A percentile compares a stretch with the other conserved stretches of the same genome.
These are phyloP conservation scores for Pomatostomus ruficeps DNA, from an alignment of 2,113 vertebrate genomes.

Conservation along the genomic window DNA sequence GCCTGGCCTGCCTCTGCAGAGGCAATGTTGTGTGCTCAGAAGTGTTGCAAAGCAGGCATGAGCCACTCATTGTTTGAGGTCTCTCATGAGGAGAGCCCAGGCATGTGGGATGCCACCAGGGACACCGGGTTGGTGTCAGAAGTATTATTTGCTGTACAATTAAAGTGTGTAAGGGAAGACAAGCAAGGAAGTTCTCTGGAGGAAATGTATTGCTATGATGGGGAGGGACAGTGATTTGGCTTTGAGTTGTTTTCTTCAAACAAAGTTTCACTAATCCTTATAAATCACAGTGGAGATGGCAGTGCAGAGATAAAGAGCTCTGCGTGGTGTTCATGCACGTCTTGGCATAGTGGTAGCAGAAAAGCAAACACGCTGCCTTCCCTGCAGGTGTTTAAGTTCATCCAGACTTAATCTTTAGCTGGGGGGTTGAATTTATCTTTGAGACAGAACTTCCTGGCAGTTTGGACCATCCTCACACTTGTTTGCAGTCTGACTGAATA, in stretches of 20 bases:
- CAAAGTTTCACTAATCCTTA: background rate
- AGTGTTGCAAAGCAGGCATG: background rate
- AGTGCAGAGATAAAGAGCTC: background rate
- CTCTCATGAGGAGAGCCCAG: background rate
- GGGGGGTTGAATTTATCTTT: background rate
- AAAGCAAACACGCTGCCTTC: background rate
- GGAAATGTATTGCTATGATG: background rate
- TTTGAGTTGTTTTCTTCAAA: background rate
- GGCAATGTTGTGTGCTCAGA: background rate
- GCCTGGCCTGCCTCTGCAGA: background rate
- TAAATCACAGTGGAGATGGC: background rate
- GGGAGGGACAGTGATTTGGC: background rate
- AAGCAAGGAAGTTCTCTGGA: background rate
- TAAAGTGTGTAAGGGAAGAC: background rate
- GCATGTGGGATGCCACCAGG: background rate
- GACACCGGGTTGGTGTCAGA: background rate
- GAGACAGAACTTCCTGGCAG: background rate
- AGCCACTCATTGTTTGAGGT: background rate
- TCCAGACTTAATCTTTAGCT: background rate
- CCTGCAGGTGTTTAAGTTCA: background rate
- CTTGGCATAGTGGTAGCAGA: background rate
- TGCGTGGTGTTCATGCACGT: fast-evolving
- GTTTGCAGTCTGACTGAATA: background rate
- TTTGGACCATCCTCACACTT: background rate
- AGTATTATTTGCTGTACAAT: background rate